Conservation (phyloP, 2,888 invertebrate species). For the Cyaniris semiargus region DNA sequence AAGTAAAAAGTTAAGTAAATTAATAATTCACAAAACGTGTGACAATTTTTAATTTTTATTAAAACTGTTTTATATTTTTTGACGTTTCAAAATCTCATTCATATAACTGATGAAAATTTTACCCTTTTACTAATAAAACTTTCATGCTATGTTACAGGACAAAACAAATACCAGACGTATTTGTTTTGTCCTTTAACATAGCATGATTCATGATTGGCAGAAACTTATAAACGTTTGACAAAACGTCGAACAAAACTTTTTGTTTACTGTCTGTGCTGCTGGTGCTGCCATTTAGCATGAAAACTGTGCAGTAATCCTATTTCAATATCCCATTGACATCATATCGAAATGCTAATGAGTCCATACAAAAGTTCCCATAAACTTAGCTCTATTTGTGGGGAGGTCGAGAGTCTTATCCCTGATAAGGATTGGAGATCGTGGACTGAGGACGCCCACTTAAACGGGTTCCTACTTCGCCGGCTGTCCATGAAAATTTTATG, state of each 20-base stretch:
- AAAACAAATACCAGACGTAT: too few relatives aligned
- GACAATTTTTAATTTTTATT: not conserved
- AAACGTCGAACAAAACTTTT: too few relatives aligned
- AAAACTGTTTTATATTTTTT: not conserved
- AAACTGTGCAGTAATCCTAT: not conserved
- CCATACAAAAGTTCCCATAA: constrained; percentile 32
- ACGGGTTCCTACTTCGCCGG: constrained; percentile 50
- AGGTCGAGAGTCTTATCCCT: constrained; percentile 64
- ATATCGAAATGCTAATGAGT: constrained; percentile 10
- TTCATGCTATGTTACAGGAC: too few relatives aligned
- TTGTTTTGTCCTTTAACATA: too few relatives aligned
- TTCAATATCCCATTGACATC: not conserved
- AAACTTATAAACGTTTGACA: too few relatives aligned
- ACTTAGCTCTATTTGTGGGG: constrained; percentile 39
- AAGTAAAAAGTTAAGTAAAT: not conserved
- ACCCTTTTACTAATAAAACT: too few relatives aligned
- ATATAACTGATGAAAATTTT: not conserved
- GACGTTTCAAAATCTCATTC: not conserved
- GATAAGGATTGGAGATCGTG: constrained; percentile 66
- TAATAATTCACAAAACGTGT: not conserved
- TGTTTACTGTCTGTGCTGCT: too few relatives aligned
- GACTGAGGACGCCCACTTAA: constrained; percentile 56
- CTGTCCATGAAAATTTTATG: constrained; percentile 46
- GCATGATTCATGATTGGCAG: too few relatives aligned
- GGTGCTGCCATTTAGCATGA: too few relatives aligned